phyloP scores from a whole-genome alignment of 2,113 vertebrate species.

The Oncorhynchus keta region DNA sequence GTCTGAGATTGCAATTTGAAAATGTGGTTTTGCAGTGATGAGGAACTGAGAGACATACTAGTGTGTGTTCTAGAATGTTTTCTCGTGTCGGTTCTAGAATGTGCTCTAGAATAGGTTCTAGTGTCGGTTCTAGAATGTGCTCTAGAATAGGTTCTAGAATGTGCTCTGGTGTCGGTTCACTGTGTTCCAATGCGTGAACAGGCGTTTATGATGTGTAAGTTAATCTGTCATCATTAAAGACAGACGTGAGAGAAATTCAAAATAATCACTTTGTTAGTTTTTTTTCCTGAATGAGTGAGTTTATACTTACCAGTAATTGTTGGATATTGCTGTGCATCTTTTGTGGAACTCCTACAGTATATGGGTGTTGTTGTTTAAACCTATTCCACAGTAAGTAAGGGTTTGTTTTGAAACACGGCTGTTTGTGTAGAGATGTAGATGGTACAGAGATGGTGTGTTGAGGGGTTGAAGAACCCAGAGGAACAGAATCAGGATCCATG shows the following conservation, averaged over 20 bases:
- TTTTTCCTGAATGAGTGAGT: conserved; percentile 38
- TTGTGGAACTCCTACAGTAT: conserved; percentile 13
- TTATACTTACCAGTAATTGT: conserved; percentile 15
- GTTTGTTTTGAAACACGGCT: conserved; percentile 22
- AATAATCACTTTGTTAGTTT: neutral
- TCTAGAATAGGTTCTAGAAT: too few relatives aligned
- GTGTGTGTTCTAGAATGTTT: neutral
- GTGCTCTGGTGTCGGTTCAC: too few relatives aligned
- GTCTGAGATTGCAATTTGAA: conserved; percentile 49
- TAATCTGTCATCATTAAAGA: neutral
- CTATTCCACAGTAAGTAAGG: neutral
- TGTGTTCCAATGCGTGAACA: conserved; percentile 16
- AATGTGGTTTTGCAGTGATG: conserved; percentile 64
- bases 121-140: too few relatives aligned
- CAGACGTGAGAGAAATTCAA: conserved; percentile 1
- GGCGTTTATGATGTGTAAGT: conserved; percentile 25
- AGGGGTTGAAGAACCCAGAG: conserved; percentile 38
- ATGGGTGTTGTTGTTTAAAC: neutral
- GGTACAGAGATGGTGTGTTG: conserved; percentile 56
- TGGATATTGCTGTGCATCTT: conserved; percentile 20
- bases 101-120: too few relatives aligned
- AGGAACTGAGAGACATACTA: conserved; percentile 1
- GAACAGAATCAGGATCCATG: conserved; percentile 56
- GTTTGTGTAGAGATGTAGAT: conserved; percentile 46
- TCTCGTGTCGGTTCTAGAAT: neutral